phyloP scores from a whole-genome alignment of 2,797 vertebrate species.

The Sebastes cheni region DNA sequence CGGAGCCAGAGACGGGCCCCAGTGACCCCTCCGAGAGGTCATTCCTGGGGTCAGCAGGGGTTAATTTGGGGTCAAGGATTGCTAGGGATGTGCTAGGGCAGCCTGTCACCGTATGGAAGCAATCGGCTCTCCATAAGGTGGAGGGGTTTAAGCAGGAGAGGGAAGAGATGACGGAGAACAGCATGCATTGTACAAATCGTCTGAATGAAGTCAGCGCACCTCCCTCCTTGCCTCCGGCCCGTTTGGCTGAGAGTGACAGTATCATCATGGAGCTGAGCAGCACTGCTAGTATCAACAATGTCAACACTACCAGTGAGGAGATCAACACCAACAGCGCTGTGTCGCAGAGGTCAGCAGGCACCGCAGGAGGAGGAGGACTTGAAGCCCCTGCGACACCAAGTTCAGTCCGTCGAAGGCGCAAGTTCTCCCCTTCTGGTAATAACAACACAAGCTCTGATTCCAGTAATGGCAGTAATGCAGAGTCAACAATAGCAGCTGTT shows the following conservation, averaged over 20 bases:
- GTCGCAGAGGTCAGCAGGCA: constrained; percentile 55
- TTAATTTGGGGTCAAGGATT: constrained; percentile 65
- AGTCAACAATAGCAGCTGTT: constrained; percentile 72
- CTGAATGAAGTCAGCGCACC: constrained; percentile 43
- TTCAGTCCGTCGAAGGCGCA: constrained; percentile 88
- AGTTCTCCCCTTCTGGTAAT: constrained; percentile 88
- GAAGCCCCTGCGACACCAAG: constrained; percentile 90
- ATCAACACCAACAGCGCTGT: constrained; percentile 56
- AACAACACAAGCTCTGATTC: constrained; percentile 83
- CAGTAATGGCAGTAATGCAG: constrained; percentile 83
- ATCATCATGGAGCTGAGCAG: constrained; percentile 60
- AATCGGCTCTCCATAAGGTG: constrained; percentile 75
- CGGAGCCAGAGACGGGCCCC: constrained; percentile 87
- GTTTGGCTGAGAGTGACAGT: constrained; percentile 75
- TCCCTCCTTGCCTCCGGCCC: constrained; percentile 39
- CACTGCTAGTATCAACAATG: constrained; percentile 38
- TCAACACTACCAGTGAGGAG: constrained; percentile 42
- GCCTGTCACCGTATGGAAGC: constrained; percentile 84
- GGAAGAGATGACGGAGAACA: constrained; percentile 53
- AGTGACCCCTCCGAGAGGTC: constrained; percentile 65
- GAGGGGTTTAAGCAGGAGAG: constrained; percentile 58
- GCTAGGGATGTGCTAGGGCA: constrained; percentile 82
- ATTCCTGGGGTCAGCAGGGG: constrained; percentile 62
- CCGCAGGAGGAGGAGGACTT: constrained; percentile 52
- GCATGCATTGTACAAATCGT: constrained; percentile 35